A percentile compares a stretch with the other conserved stretches of the same genome.
These are phyloP conservation scores for Turritopsis rubra DNA, from an alignment of 30 jellyfish, hydroid and myxozoan genomes.

Conservation along the genomic window DNA sequence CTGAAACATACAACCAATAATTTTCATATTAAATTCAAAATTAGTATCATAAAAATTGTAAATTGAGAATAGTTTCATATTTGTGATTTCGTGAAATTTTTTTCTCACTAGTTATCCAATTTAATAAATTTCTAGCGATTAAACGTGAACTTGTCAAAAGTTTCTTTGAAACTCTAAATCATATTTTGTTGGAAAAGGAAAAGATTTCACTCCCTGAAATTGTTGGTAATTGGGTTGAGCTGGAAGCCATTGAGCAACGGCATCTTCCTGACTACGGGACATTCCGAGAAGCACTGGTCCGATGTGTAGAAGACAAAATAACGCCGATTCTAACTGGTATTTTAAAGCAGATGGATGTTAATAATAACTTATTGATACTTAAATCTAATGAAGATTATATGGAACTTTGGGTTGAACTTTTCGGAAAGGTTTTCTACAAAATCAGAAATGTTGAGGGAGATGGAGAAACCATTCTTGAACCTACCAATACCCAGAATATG, in stretches of 20 bases:
- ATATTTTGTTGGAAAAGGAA: not conserved
- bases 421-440: not conserved
- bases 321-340: constrained; percentile 32
- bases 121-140: not conserved
- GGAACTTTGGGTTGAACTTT: constrained; percentile 19
- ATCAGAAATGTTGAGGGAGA: not conserved
- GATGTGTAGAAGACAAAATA: constrained; percentile 44
- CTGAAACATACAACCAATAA: too few relatives aligned
- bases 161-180: not conserved
- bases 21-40: not conserved
- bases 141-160: not conserved
- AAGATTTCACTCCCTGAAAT: not conserved
- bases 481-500: not conserved
- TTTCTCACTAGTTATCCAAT: not conserved
- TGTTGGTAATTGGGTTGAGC: constrained; percentile 20
- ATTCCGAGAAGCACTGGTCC: constrained; percentile 45
- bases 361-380: constrained; percentile 29
- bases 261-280: constrained; percentile 24
- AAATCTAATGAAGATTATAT: not conserved
- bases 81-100: not conserved
- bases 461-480: too few relatives aligned
- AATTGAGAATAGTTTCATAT: not conserved
- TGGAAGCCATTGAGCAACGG: constrained; percentile 19
- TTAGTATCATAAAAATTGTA: too few relatives aligned
- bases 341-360: constrained; percentile 29